Conservation (phyloP, 1,140 invertebrate species). For the Calliphora vicina region DNA sequence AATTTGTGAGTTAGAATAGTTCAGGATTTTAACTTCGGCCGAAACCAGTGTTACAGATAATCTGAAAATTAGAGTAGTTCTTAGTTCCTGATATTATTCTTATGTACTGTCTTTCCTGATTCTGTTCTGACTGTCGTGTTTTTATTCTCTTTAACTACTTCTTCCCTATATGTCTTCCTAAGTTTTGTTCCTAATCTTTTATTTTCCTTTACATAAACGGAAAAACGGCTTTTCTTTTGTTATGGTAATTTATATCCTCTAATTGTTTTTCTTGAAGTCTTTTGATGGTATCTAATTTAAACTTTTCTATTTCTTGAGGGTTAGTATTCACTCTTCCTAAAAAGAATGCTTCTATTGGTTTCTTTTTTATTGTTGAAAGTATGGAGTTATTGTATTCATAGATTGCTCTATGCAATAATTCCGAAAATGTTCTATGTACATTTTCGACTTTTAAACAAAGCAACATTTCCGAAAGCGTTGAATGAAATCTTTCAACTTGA, state of each 20-base stretch:
- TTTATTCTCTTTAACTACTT: conserved; percentile 33
- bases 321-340: no score
- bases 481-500: conserved; percentile 38
- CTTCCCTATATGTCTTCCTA: conserved; percentile 4
- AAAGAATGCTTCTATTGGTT: no score
- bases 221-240: neutral
- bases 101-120: neutral
- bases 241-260: neutral
- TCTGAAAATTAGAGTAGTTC: neutral
- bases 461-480: conserved; percentile 42
- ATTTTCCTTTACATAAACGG: conserved; percentile 28
- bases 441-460: conserved; percentile 34
- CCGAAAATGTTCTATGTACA: conserved; percentile 1
- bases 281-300: neutral
- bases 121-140: neutral
- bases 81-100: neutral
- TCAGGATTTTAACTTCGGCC: neutral
- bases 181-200: neutral
- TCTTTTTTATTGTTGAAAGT: neutral
- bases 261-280: neutral
- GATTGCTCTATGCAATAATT: conserved; percentile 26
- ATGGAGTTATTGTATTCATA: neutral
- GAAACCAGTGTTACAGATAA: neutral
- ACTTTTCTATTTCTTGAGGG: neutral
- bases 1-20: no score